Evolutionary conservation across 1,140 invertebrate genomes (phyloP).

Genomic region (Drosophila albomicans): DNA sequence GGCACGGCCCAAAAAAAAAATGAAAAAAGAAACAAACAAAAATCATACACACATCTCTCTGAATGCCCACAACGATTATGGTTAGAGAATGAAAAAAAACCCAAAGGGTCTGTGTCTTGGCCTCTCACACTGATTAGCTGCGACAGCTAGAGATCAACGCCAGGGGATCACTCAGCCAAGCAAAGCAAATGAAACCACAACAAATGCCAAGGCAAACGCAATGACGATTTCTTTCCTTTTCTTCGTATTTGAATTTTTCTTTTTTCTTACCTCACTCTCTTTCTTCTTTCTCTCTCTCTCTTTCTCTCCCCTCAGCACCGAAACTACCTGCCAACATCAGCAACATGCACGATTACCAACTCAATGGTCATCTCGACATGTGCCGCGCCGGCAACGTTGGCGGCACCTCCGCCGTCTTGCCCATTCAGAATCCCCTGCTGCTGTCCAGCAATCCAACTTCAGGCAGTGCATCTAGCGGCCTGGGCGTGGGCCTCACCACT

Average conservation of each 20-base stretch:
- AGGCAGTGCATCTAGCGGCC: slow-evolving; percentile 73
- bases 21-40: slow-evolving; percentile 4
- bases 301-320: slow-evolving; percentile 85
- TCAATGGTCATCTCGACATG: slow-evolving; percentile 81
- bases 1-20: slow-evolving; percentile 38
- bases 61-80: slow-evolving; percentile 30
- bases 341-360: slow-evolving; percentile 86
- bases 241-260: slow-evolving; percentile 13
- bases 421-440: slow-evolving; percentile 85
- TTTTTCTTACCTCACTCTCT: slow-evolving; percentile 20
- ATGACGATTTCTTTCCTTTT: slow-evolving; percentile 40
- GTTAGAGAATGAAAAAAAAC: slow-evolving; percentile 2
- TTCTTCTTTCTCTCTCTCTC: neutral
- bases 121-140: slow-evolving; percentile 81
- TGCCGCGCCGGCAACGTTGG: slow-evolving; percentile 63
- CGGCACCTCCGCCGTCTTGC: slow-evolving; percentile 47
- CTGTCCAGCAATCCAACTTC: slow-evolving; percentile 57
- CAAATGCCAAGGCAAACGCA: slow-evolving; percentile 42
- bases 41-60: slow-evolving; percentile 22
- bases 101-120: slow-evolving; percentile 33
- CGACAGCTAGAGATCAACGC: slow-evolving; percentile 83
- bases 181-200: slow-evolving; percentile 56
- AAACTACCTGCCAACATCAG: slow-evolving; percentile 87
- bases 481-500: slow-evolving; percentile 32
- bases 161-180: slow-evolving; percentile 60